Conservation (phyloP, 2,888 invertebrate species). For the Glomeris marginata region DNA sequence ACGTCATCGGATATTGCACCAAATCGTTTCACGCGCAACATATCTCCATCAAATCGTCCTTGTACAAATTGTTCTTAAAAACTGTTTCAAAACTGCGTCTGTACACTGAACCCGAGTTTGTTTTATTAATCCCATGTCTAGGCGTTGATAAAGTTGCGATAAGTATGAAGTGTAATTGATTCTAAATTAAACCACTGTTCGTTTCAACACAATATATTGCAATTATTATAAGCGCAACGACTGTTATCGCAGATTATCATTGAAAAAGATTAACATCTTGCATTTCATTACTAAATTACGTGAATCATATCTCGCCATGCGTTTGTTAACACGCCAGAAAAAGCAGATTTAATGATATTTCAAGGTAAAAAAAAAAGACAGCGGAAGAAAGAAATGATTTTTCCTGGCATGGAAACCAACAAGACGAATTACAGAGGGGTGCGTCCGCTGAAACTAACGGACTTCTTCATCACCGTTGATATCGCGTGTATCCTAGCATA, state of each 20-base stretch:
- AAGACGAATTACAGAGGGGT: not conserved
- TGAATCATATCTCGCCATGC: not conserved
- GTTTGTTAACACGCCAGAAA: not conserved
- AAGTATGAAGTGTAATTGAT: too few relatives aligned
- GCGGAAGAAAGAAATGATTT: not conserved
- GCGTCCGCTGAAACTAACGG: not conserved
- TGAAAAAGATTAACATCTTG: not conserved
- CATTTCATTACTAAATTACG: too few relatives aligned
- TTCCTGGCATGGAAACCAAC: too few relatives aligned
- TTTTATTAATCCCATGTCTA: too few relatives aligned
- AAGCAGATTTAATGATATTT: conserved; percentile 1
- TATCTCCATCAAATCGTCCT: too few relatives aligned
- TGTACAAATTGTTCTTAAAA: too few relatives aligned
- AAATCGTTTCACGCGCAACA: too few relatives aligned
- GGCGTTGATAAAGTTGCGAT: too few relatives aligned
- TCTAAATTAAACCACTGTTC: not conserved
- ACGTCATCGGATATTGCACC: too few relatives aligned
- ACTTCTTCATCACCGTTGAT: not conserved
- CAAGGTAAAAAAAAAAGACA: not conserved
- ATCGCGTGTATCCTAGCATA: not conserved
- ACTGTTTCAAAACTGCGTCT: too few relatives aligned
- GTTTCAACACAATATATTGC: not conserved
- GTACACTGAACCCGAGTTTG: too few relatives aligned
- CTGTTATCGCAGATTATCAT: not conserved
- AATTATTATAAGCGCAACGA: too few relatives aligned